Evolutionary conservation across 2,888 invertebrate genomes (phyloP), one percentile per base, ranked within the genome.

Genomic region (Blera fallax): DNA sequence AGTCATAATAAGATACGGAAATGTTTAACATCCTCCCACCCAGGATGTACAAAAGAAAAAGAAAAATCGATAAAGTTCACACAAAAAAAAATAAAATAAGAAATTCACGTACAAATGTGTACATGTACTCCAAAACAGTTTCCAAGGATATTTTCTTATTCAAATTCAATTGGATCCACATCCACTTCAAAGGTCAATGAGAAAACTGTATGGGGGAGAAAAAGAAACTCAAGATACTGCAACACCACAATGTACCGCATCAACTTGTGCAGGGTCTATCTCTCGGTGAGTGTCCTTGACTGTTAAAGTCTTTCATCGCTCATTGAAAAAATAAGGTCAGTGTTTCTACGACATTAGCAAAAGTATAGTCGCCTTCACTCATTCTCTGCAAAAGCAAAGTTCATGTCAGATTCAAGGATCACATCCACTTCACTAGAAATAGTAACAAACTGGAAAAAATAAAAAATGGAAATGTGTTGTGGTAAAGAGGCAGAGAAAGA

Each of bases 321-420:
- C 32, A 45, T 45, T 54, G 10, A 27, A 8, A 50, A 60, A 82
- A 78, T 60, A 58, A 82, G 78, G 78, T 82, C 82, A 82, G 43
- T 82, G 78, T 52, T 72, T 82, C 8, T 37, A 48, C 18, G 32
- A 58, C 32, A 56, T 34, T 58, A 16, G 24, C 18, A 40, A 37
- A 58, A 16, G 29, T 24, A 76, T 18, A 21, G 65, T 50, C 67
- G 56, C 37, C 34, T 8, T n/a, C 6, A 8, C 48, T 10, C 43
- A 10, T 50, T 45, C 54, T 34, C 40, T 40, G 37, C 14, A 58
- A 34, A 21, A 50, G 24, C 8, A 65, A 40, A 80, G 73, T 80
- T 73, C 73, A 65, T 65, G 21, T 24, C 32, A 58, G 48, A 73
- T 80, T 80, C 73, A 80, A 81, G 76, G 76, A 77, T 62, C 37